Percentiles rank a stretch among this genome's conserved stretches.
Evolutionary conservation across 64 coral and sea anemone genomes (phyloP).

Genomic region (Acropora yongei): DNA sequence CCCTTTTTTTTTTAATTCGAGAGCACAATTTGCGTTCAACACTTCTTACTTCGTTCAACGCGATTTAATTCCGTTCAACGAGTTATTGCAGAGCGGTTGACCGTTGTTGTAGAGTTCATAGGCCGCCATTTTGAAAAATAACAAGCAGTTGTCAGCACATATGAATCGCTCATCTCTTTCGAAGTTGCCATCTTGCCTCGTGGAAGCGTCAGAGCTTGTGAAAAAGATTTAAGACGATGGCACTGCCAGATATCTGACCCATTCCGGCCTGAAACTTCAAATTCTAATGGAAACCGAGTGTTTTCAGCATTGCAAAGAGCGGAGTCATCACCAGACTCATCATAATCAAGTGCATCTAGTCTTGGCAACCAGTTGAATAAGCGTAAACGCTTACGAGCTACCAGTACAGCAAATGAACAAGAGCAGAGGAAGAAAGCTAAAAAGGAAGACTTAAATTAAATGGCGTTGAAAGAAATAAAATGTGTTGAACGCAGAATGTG

Average conservation of each 20-base stretch:
- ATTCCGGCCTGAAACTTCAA: conserved; percentile 25
- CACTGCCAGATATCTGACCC: conserved; percentile 17
- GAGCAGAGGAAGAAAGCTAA: conserved; percentile 32
- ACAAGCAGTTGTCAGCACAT: too few relatives aligned
- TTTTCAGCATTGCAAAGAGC: too few relatives aligned
- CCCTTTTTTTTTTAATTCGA: too few relatives aligned
- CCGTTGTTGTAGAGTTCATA: too few relatives aligned
- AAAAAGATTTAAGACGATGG: conserved; percentile 15
- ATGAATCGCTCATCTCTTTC: conserved; percentile 46
- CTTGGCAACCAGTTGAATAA: conserved; percentile 47
- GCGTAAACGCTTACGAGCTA: conserved; percentile 51
- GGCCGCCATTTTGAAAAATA: too few relatives aligned
- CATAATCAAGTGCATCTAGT: background rate
- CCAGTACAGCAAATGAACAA: conserved; percentile 54
- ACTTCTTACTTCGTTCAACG: too few relatives aligned
- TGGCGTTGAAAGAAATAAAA: background rate
- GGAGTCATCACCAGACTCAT: too few relatives aligned
- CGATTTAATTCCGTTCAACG: too few relatives aligned
- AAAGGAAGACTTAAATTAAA: conserved; percentile 22
- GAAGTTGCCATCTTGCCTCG: conserved; percentile 26
- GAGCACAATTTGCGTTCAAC: too few relatives aligned
- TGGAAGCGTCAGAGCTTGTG: conserved; percentile 1
- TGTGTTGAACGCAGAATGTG: too few relatives aligned
- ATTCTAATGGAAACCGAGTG: conserved; percentile 10
- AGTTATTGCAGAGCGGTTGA: too few relatives aligned